These are phyloP conservation scores for Corythaeola cristata DNA, from an alignment of 2,113 vertebrate species.

Conservation along the genomic window DNA sequence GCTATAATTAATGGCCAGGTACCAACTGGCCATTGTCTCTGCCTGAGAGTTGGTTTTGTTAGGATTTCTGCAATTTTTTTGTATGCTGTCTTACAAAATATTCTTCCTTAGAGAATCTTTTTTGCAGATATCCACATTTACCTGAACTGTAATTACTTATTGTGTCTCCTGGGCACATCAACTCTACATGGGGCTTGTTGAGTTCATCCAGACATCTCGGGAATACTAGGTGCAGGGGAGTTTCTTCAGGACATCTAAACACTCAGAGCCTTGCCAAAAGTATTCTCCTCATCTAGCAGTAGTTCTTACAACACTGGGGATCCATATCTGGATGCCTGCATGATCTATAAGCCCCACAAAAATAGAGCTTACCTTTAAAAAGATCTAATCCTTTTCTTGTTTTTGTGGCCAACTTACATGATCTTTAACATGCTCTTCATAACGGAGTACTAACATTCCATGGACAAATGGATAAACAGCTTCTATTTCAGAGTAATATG, in stretches of 20 bases:
- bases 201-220: not conserved
- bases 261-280: not conserved
- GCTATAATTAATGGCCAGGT: not conserved
- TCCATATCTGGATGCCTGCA: not conserved
- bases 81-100: not conserved
- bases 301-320: not conserved
- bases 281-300: not conserved
- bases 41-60: not conserved
- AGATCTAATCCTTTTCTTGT: not conserved
- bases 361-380: not conserved
- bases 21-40: not conserved
- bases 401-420: not conserved
- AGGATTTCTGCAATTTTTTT: not conserved
- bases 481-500: not conserved
- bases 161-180: not conserved
- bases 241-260: not conserved
- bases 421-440: not conserved
- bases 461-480: not conserved
- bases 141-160: not conserved
- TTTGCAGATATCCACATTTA: not conserved
- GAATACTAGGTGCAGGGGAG: not conserved
- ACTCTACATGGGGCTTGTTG: rapidly evolving
- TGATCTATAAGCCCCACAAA: not conserved
- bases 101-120: not conserved
- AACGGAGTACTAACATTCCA: not conserved